Conservation (phyloP, 2,113 vertebrate species). For the Elephas maximus region DNA sequence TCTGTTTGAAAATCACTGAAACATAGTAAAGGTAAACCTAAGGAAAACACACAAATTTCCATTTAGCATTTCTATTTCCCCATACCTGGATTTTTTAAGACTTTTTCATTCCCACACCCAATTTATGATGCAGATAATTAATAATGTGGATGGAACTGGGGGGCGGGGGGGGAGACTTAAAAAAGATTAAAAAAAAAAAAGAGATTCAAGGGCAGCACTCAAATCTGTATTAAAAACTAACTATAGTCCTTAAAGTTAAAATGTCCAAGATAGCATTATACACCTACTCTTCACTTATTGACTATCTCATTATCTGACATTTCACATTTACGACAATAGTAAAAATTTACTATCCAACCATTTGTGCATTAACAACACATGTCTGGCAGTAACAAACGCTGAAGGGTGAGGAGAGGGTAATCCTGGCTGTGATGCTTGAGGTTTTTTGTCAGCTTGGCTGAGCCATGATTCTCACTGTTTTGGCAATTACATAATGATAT, state of each 20-base stretch:
- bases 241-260: constrained; percentile 21
- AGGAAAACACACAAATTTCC: constrained; percentile 30
- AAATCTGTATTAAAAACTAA: constrained; percentile 54
- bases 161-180: background rate
- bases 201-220: constrained; percentile 4
- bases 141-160: background rate
- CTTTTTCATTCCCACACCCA: background rate
- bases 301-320: no score
- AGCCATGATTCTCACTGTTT: no score
- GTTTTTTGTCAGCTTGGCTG: no score
- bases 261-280: constrained; percentile 6
- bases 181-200: background rate
- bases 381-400: no score
- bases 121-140: constrained; percentile 19
- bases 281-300: no score
- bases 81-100: background rate
- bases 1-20: constrained; percentile 10
- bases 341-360: no score
- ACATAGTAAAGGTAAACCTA: constrained; percentile 45
- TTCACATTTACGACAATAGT: no score
- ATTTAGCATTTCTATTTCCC: background rate
- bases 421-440: no score
- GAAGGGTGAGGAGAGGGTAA: no score
- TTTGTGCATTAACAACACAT: no score
- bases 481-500: no score